Evolutionary conservation across 2,888 invertebrate genomes (phyloP), one percentile per base, ranked within the genome.

Genomic region (Glaucopsyche alexis): DNA sequence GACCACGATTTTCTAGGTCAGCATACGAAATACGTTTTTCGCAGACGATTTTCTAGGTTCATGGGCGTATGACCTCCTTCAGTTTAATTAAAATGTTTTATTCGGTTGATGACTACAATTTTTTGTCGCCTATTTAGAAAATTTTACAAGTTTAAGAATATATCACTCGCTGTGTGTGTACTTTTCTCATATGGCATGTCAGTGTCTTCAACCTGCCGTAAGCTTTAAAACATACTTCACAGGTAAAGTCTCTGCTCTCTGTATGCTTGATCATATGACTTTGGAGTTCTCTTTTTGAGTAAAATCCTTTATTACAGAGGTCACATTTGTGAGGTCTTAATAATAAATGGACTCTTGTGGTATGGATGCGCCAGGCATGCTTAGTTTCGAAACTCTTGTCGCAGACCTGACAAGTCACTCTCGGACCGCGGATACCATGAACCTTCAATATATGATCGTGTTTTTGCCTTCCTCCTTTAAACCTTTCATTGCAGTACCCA

Each of bases 191-290:
- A 78, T 93, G 93, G 71, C 88, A 84, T 6, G 78, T 81, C 70
- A 88, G 71, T 0, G 85, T 84, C 74, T 87, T 87, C 71, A 85
- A 86, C 29, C 84, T 79, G n/a, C 83, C 83, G 73, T 84, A 89
- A 38, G 80, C 78, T 49, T 84, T 85, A 6, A 78, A 76, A 72
- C 89, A 89, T 0, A 86, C 79, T 2, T 84, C 83, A 71, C 89
- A 89, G 16, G 81, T 80, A 19, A 84, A 87, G 8, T 85, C 82
- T 49, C 83, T 82, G 0, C 82, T 75, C 0, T 85, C 86, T 0
- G 87, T 84, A 47, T 89, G 89, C 5, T 84, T 83, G 0, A 85
- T 79, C 83, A 83, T 83, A 72, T 89, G 87, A 70, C 86, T 83
- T n/a, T 81, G 81, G 19, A 89, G 74, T 42, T 80, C 79, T 19